Percentiles rank a stretch among this genome's conserved stretches.
Conservation (phyloP, 2,797 vertebrate species). For the Tarsius wallacei region DNA sequence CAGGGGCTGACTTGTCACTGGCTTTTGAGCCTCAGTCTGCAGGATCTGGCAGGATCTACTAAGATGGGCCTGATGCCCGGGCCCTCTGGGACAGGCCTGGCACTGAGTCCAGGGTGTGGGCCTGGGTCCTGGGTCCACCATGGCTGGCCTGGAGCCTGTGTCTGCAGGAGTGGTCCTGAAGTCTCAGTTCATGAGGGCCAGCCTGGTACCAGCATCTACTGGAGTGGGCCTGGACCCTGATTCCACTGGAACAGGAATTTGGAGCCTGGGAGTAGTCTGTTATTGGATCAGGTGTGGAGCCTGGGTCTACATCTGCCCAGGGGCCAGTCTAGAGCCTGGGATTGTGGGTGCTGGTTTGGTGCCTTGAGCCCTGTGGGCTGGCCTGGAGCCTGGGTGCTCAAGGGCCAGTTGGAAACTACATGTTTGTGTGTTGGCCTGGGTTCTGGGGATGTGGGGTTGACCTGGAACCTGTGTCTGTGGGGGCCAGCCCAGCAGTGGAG, state of each 20-base stretch:
- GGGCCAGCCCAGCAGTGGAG: background rate
- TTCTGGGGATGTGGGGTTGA: no score
- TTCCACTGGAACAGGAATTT: background rate
- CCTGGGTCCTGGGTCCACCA: background rate
- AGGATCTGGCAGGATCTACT: background rate
- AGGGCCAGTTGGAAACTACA: no score
- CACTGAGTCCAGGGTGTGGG: background rate
- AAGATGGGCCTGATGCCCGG: background rate
- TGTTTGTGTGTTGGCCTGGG: no score
- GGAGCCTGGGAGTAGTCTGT: no score
- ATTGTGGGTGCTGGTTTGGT: background rate
- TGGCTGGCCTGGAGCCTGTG: background rate
- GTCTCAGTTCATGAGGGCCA: background rate
- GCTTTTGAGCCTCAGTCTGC: background rate
- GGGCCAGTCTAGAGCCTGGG: background rate
- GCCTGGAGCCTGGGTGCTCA: background rate
- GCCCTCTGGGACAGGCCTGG: background rate
- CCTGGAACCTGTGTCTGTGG: background rate
- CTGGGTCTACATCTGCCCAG: background rate
- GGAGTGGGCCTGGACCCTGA: no score
- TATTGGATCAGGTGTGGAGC: background rate
- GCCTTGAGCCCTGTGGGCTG: background rate
- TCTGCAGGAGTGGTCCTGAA: background rate
- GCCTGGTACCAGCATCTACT: background rate
- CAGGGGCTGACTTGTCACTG: background rate